Base-by-base conservation (phyloP, 2,113 vertebrate genomes). In the Calonectris borealis region DNA sequence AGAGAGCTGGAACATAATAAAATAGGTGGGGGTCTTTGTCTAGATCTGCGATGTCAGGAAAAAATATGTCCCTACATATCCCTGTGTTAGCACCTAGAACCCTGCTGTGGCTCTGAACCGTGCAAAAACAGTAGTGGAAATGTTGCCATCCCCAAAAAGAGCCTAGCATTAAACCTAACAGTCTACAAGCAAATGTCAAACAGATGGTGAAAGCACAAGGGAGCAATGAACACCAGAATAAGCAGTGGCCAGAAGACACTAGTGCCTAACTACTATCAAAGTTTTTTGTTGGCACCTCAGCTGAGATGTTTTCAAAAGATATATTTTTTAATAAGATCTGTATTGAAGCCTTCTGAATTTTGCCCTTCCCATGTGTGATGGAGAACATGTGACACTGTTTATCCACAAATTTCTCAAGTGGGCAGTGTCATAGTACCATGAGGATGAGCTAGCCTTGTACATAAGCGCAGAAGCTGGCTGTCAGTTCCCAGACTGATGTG, bases 91-190 rank as follows among this genome's bases (percentile, higher is more conserved):
- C 38, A 83, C 42, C 76, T 80, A 38, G 49, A 89, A 57, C 34
- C 20, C n/a, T 70, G 51, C n/a, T 70, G 34, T 29, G 57, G 14
- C 29, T 85, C 44, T 0, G 0, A 75, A 49, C 36, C 1, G 0
- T 14, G 31, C 40, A 42, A 38, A 87, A 88, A 1, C 21, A 62
- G 24, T 22, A 62, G n/a, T 40, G 38, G 71, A 78, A 61, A 57
- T 4, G 7, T 42, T 87, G 17, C 24, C 17, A 71, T 10, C 31
- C 17, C 21, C 5, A 4, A 7, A 22, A 82, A 42, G 6, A 40
- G 17, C 22, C 18, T 18, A 77, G 4, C 7, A 51, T 77, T 77
- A 61, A 77, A 75, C 13, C 13, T 66, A 61, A 7, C 18, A 52
- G 31, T 29, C 77, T 36, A 58, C 42, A 66, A 42, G 21, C 17